Base-by-base conservation (phyloP, 2,797 vertebrate genomes). In the Gallinago stenura region DNA sequence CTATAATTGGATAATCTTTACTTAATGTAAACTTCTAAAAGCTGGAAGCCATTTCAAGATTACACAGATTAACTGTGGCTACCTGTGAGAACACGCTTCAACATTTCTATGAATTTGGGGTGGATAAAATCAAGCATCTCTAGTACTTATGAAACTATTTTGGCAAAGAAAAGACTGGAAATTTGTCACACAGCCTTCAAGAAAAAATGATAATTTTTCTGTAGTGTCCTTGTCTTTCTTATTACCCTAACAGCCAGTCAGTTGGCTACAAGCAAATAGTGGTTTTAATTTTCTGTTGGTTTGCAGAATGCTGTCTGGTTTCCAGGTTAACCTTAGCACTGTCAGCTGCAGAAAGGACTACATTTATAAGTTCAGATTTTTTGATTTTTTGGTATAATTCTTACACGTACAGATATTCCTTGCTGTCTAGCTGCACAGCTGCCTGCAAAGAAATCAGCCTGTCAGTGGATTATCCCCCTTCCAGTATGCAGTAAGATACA, bases 21-120 rank as follows among this genome's bases (percentile, higher is more conserved):
- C 92, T 97, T 95, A 96, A 96, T 95, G 89, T 94, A 97, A 97
- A 96, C 95, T 96, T 96, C 93, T 93, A 45, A 96, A 97, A 94
- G 93, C 95, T 97, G 93, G 95, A 94, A 97, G 83, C 92, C 89
- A 95, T 94, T 96, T 94, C 86, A 87, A 95, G 95, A 94, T 96
- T 57, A 70, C 60, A 33, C 56, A 94, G 93, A 96, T 97, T 95
- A 96, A 50, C 66, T n/a, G 83, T 45, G 68, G 89, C 81, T 96
- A 96, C 96, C 93, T 97, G 95, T 94, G 81, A 89, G 95, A 95
- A 96, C 96, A 97, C 2, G 95, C 89, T 93, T 87, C 78, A 60
- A 76, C 75, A 82, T 66, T 92, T 94, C 93, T 62, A 25, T 77
- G 66, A 89, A 90, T 94, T 92, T 83, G 70, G 64, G 28, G 61